Base-by-base conservation (phyloP, 2,888 invertebrate species). In the Hydrotaea diabolus region DNA sequence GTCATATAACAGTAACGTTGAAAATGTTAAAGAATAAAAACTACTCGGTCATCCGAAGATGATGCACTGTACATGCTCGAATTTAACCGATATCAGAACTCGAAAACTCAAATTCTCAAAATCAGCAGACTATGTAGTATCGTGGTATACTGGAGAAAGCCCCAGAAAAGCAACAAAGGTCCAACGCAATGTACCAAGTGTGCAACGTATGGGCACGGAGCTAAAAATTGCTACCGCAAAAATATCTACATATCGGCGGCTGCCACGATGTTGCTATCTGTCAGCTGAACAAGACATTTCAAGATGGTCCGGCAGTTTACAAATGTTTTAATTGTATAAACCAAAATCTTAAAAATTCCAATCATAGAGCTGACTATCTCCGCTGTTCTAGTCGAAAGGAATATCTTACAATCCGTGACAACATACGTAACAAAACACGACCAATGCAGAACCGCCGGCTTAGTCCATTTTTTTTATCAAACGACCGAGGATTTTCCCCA, bases 131-230 rank as follows among this genome's bases (percentile, higher is more conserved):
- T 72, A 1, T 36, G 53, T 7, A 49, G 53, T 9, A 72, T 78
- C 5, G 49, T 23, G 11, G 36, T 73, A 8, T 46, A 36, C 3
- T 73, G 72, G 73, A 78, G 36, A 21, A 78, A 78, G 13, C 78
- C 78, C 4, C 17, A 21, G 0, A 49, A 64, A 19, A 13, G 46
- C 7, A 78, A 72, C 8, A 59, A 71, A 59, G 77, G 62, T 4
- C 72, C 72, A 43, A 78, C 72, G 4, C 17, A 31, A 15, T 72
- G 78, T 23, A 31, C 72, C 11, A 78, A 78, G 8, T 78, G 64
- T 36, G 19, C 62, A n/a, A 78, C 59, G 78, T 78, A 46, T 26
- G 71, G 71, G 0, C 78, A 78, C 26, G 78, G 78, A 5, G 15
- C 72, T 5, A 36, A 8, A 46, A 78, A 78, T 15, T 78, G 78